Conservation (phyloP, 2,888 invertebrate genomes). For the Eupithecia tripunctaria region DNA sequence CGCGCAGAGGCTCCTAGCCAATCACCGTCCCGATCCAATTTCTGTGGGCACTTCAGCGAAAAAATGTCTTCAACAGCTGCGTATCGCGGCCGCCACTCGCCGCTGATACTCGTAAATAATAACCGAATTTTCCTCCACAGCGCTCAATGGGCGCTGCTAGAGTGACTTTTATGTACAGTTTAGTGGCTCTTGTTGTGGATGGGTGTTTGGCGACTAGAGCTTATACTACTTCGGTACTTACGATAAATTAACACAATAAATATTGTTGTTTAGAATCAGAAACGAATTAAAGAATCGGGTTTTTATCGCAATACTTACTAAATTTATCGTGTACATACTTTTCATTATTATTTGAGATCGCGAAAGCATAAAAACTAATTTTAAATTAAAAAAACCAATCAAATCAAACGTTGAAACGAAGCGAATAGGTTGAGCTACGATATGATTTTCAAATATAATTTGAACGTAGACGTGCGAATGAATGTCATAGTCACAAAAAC, state of each 20-base stretch:
- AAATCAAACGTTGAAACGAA: no score
- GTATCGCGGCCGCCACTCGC: slow-evolving; percentile 59
- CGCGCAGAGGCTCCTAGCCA: slow-evolving; percentile 49
- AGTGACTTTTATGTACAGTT: slow-evolving; percentile 9
- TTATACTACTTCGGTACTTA: neutral
- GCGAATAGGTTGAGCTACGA: no score
- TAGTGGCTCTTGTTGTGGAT: neutral
- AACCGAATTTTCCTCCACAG: slow-evolving; percentile 49
- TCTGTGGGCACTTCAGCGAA: slow-evolving; percentile 79
- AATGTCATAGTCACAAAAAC: no score
- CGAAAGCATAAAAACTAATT: no score
- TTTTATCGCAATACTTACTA: neutral
- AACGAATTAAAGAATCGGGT: neutral
- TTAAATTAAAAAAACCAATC: no score
- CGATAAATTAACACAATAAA: neutral
- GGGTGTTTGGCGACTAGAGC: neutral
- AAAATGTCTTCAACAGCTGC: slow-evolving; percentile 82
- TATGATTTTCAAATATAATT: no score
- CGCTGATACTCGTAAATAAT: slow-evolving; percentile 55
- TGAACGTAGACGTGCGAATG: no score
- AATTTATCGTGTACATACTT: neutral
- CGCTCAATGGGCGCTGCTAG: slow-evolving; percentile 31
- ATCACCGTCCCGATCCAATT: slow-evolving; percentile 76
- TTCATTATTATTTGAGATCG: neutral
- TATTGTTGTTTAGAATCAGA: neutral